Base-by-base conservation (phyloP, 2,113 vertebrate genomes). In the Salminus brasiliensis region DNA sequence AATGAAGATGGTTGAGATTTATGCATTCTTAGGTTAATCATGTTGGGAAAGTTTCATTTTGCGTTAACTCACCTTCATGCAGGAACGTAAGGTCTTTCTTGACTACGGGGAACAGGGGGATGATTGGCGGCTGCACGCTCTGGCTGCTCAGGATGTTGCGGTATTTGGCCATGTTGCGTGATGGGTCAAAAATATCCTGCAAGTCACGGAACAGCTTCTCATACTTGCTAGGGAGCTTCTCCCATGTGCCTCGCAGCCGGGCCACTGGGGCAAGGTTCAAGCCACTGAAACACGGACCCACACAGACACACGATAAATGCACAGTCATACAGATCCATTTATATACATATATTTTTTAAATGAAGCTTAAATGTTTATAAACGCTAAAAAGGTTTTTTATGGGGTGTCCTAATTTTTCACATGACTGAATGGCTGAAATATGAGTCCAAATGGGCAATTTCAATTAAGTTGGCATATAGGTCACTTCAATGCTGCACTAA, bases 81-180 rank as follows among this genome's bases (percentile, higher is more conserved):
- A 99, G 93, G 90, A 99, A 99, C 5, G 97, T 99, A 90, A 99
- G 97, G 80, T 99, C 97, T 88, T 99, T 99, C 94, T 99, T 99
- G 91, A 99, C 95, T 81, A 99, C 95, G 0, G 97, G 97, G 74
- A 98, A 98, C 68, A 99, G 94, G 0, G 97, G 97, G 88, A 99
- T 99, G 91, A 99, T 97, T 57, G 97, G 97, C 18, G 96, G 96
- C 86, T 99, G 97, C 94, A 98, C 95, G 88, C 95, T 98, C 88
- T 98, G 97, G 93, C 95, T 97, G 93, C 96, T 98, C 72, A 99
- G 95, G 82, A 96, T 93, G 88, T 98, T 98, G 88, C 97, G 95
- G 57, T 99, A 99, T 81, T 99, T 99, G 81, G 96, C 95, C 97
- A 99, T 99, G 89, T 99, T 99, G 86, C 97, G 94, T 65, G 97